Base-by-base conservation (phyloP, 2,797 vertebrate species). In the Tachyglossus aculeatus region DNA sequence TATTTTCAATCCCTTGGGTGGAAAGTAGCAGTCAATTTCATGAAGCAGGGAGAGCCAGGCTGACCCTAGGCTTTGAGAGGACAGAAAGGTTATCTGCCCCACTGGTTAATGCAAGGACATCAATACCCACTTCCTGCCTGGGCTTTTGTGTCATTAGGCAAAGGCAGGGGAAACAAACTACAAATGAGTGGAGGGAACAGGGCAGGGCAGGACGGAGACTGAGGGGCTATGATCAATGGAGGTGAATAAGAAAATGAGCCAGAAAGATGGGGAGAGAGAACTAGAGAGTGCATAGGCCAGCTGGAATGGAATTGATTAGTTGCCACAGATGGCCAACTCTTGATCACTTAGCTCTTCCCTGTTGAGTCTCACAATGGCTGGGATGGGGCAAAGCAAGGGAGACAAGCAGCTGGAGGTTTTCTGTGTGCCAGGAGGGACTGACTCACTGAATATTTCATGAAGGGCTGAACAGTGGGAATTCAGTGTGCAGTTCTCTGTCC, bases 371-470 rank as follows among this genome's bases (percentile, higher is more conserved):
- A 77, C 55, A 59, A 38, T 39, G 59, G 37, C 0, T 0, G 29
- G 12, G 64, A 41, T 40, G 32, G 7, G 3, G 6, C 56, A 65
- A 73, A 53, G 56, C 65, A 58, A 65, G 31, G 67, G 51, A 65
- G 74, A 18, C 71, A 74, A 61, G 39, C 15, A 0, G 68, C 24
- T 51, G 57, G 64, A 50, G 69, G 55, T 38, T 62, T 57, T 44
- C 74, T 43, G 53, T 60, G 60, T 77, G 67, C 79, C 72, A 78
- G 77, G 74, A 76, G 57, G 32, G 74, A 52, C n/a, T n/a, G n/a
- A n/a, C 45, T 81, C 60, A 50, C 12, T 87, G 79, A 83, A 87
- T 88, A 88, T 87, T 88, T 88, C 66, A 86, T 79, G 37, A 38
- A 56, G 53, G 74, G 75, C 68, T 70, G 79, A 88, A 78, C 58